These are phyloP conservation scores for Clunio marinus DNA, from an alignment of 2,888 invertebrate species.

Conservation along the genomic window DNA sequence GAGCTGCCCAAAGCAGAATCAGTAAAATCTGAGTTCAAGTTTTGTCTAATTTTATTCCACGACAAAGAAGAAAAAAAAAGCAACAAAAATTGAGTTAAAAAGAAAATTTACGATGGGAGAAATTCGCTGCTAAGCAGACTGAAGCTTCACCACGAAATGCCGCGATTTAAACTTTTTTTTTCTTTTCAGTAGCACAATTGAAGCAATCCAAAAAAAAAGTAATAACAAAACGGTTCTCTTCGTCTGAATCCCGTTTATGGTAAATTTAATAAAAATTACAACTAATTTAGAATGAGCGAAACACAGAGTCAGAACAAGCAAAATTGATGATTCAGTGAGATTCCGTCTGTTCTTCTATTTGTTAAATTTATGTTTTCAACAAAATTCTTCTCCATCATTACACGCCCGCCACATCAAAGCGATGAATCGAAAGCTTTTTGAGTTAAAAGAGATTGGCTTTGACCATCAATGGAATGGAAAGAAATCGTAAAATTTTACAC, in stretches of 20 bases:
- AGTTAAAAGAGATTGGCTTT: too few species aligned
- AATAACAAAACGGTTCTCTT: conserved; percentile 27
- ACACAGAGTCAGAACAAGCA: background rate
- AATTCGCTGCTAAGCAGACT: background rate
- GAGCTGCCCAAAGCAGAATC: conserved; percentile 90
- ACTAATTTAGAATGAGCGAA: conserved; percentile 4
- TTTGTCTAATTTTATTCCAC: conserved; percentile 64
- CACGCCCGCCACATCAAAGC: too few species aligned
- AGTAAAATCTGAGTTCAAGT: conserved; percentile 91
- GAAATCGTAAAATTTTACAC: too few species aligned
- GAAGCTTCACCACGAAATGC: too few species aligned
- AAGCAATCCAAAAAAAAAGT: too few species aligned
- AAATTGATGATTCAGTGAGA: too few species aligned
- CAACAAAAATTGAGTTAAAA: background rate
- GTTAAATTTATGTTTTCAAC: too few species aligned
- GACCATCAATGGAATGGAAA: background rate
- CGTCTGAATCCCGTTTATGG: conserved; percentile 26
- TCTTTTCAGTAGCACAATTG: too few species aligned
- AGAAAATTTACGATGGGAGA: background rate
- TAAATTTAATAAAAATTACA: conserved; percentile 25
- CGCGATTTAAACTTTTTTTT: too few species aligned
- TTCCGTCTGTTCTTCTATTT: too few species aligned
- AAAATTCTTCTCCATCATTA: too few species aligned
- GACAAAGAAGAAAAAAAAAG: conserved; percentile 8
- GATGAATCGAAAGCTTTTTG: too few species aligned